phyloP scores from a whole-genome alignment of 1,140 invertebrate genomes.

The Drosophila sp. region DNA sequence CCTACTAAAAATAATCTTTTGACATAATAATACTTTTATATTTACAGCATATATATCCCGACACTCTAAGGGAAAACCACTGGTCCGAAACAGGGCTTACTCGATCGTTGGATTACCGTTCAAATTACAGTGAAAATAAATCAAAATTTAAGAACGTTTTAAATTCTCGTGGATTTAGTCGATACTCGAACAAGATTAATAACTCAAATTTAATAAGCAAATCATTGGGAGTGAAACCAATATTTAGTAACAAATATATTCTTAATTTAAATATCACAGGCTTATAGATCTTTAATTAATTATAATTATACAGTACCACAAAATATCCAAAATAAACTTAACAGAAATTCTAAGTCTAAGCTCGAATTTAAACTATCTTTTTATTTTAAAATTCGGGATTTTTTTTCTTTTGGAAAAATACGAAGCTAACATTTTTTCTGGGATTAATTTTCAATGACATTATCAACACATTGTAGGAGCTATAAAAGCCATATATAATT shows the following conservation, averaged over 20 bases:
- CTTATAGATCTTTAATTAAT: neutral
- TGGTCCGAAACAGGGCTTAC: neutral
- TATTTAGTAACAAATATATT: neutral
- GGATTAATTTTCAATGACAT: no score
- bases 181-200: neutral
- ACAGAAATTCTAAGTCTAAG: no score
- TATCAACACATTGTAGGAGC: no score
- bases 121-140: constrained; percentile 3
- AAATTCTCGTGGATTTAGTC: neutral
- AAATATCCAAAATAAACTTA: neutral
- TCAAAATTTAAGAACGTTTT: neutral
- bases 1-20: no score
- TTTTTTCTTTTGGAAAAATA: no score
- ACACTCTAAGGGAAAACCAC: neutral
- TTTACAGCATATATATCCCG: neutral
- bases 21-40: neutral
- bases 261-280: neutral
- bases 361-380: no score
- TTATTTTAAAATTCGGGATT: no score
- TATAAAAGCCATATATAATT: no score
- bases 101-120: neutral
- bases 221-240: neutral
- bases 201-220: neutral
- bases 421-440: no score
- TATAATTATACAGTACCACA: neutral